These are phyloP conservation scores for Orientallactaga bullata DNA, from an alignment of 2,113 vertebrate species.

Conservation along the genomic window DNA sequence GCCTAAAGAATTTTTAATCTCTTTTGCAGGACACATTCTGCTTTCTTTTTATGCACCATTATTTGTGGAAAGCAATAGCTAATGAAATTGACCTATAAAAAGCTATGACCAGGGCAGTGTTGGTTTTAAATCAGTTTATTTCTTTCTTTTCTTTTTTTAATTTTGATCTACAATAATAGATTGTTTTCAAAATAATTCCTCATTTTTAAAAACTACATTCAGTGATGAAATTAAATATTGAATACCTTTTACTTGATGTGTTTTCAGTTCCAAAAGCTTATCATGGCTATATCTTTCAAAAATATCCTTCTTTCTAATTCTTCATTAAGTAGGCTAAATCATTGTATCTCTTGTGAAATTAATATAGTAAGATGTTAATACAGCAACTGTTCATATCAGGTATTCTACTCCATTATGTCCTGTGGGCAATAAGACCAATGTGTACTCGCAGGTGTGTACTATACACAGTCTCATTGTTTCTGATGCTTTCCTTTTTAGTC, in stretches of 20 bases:
- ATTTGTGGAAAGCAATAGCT: slow-evolving; percentile 63
- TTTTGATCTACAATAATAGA: slow-evolving; percentile 51
- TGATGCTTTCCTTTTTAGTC: slow-evolving; percentile 84
- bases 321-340: slow-evolving; percentile 31
- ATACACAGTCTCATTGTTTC: slow-evolving; percentile 78
- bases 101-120: slow-evolving; percentile 27
- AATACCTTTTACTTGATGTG: slow-evolving; percentile 39
- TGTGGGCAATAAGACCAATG: slow-evolving; percentile 37
- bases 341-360: slow-evolving; percentile 56
- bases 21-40: slow-evolving; percentile 75
- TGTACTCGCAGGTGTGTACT: slow-evolving; percentile 69
- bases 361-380: slow-evolving; percentile 55
- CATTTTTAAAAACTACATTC: slow-evolving; percentile 29
- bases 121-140: slow-evolving; percentile 69
- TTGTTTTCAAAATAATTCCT: slow-evolving; percentile 43
- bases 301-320: slow-evolving; percentile 19
- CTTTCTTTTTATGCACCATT: slow-evolving; percentile 70
- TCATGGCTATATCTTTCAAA: neutral
- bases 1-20: slow-evolving; percentile 87
- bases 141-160: neutral
- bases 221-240: slow-evolving; percentile 16
- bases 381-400: neutral
- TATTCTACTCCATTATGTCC: neutral
- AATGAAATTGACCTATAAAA: slow-evolving; percentile 46
- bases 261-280: slow-evolving; percentile 47